Conservation (phyloP, 2,113 vertebrate genomes). For the Agelaius tricolor region DNA sequence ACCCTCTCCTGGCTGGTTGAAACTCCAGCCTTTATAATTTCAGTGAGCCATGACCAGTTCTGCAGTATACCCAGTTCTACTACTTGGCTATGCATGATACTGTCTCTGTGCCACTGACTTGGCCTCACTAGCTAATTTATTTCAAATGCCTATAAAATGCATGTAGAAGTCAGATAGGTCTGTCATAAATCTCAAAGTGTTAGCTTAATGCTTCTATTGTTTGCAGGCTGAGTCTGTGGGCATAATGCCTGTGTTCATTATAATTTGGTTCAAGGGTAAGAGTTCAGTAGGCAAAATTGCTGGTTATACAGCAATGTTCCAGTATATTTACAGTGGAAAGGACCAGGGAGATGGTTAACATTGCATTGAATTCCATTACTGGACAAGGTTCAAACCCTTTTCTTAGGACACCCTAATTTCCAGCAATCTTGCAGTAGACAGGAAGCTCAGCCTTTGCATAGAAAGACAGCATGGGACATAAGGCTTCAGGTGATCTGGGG, state of each 20-base stretch:
- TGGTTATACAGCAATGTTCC: not conserved
- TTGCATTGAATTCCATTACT: not conserved
- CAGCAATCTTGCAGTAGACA: not conserved
- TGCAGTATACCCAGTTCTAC: not conserved
- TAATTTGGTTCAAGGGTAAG: not conserved
- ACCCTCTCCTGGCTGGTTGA: not conserved
- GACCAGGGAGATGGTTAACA: not conserved
- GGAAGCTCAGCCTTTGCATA: not conserved
- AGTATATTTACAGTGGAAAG: not conserved
- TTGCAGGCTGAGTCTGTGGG: not conserved
- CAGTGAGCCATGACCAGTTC: not conserved
- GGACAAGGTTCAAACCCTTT: not conserved
- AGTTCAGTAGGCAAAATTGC: not conserved
- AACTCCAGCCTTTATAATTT: not conserved
- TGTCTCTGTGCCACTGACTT: not conserved
- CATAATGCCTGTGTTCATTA: not conserved
- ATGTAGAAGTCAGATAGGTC: constrained; percentile 59
- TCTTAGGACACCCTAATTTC: not conserved
- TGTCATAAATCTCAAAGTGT: constrained; percentile 61
- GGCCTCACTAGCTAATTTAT: constrained; percentile 58
- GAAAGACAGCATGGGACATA: not conserved
- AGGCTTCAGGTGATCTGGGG: not conserved
- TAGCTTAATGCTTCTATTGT: constrained; percentile 43
- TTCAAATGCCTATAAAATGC: constrained; percentile 62
- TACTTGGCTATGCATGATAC: not conserved